Base-by-base conservation (phyloP, 2,888 invertebrate genomes). In the Catocala nupta region DNA sequence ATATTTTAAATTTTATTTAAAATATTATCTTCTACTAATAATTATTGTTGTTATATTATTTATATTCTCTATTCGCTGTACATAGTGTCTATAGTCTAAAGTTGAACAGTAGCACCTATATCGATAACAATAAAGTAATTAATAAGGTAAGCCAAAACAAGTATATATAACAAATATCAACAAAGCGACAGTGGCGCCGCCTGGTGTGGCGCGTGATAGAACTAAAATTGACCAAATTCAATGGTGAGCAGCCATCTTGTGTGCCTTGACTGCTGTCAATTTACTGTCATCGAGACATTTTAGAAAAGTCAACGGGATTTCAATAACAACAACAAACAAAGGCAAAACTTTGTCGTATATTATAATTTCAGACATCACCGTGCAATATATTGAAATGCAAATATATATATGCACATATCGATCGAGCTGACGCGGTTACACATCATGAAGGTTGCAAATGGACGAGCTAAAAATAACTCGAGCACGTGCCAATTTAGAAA, bases 211-310 rank as follows among this genome's bases (percentile, higher is more conserved):
- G 90, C 92, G 91, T 91, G 91, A 91, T 83, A 69, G 73, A 80
- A 82, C 80, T 66, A 71, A 65, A 70, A 65, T 65, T 71, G 52
- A 71, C 60, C 51, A 48, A 58, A 43, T 59, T 62, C 68, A 69
- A 72, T 76, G 72, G 68, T 66, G 70, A 72, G 65, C 87, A 73
- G 90, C 91, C 92, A 92, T 92, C 84, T 92, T 92, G 88, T 85
- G 63, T 63, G 73, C 76, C 81, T 75, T 85, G 89, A 87, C 83
- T 83, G 83, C 89, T 93, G 92, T 92, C 93, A 93, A 86, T 87
- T 85, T 84, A 82, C 87, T 93, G 93, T 93, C 93, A 93, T 80
- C 72, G 80, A 84, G 93, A 93, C 93, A 89, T 90, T 86, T 84
- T 87, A 86, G 76, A 82, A 84, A 86, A 90, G 90, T 90, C 90